Conservation (phyloP, 2,888 invertebrate genomes). For the Eulithis testata region DNA sequence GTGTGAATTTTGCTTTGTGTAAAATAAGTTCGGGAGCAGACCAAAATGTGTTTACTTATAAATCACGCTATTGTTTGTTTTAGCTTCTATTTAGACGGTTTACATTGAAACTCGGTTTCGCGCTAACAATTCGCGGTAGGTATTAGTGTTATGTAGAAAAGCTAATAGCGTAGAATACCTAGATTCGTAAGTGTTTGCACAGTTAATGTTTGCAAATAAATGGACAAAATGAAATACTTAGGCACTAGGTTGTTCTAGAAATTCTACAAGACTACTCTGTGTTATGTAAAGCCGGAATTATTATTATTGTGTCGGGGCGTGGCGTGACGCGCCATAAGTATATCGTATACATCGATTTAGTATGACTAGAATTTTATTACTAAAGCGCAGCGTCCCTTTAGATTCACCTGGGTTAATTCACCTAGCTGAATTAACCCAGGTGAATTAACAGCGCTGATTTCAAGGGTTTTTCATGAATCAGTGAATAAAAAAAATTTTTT, state of each 20-base stretch:
- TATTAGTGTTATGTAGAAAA: slow-evolving; percentile 57
- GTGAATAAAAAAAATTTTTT: no score
- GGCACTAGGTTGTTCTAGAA: background rate
- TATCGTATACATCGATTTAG: no score
- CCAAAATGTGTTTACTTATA: slow-evolving; percentile 77
- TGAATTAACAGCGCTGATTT: no score
- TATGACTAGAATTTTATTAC: no score
- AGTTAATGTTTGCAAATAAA: slow-evolving; percentile 33
- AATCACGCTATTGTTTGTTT: slow-evolving; percentile 81
- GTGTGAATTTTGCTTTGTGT: slow-evolving; percentile 49
- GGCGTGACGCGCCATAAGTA: no score
- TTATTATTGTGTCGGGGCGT: no score
- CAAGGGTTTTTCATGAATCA: no score
- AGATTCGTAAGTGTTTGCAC: slow-evolving; percentile 22
- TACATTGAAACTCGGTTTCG: slow-evolving; percentile 71
- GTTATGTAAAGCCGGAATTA: no score
- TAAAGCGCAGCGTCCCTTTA: no score
- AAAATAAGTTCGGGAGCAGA: slow-evolving; percentile 59
- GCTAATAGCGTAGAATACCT: slow-evolving; percentile 56
- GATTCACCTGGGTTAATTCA: no score
- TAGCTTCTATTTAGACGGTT: slow-evolving; percentile 80
- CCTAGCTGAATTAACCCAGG: no score
- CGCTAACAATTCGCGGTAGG: slow-evolving; percentile 69
- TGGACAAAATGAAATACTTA: slow-evolving; percentile 22
- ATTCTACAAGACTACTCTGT: no score